A percentile compares a stretch with the other conserved stretches of the same genome.
Conservation (phyloP, 2,888 invertebrate species). For the Pomacea canaliculata region DNA sequence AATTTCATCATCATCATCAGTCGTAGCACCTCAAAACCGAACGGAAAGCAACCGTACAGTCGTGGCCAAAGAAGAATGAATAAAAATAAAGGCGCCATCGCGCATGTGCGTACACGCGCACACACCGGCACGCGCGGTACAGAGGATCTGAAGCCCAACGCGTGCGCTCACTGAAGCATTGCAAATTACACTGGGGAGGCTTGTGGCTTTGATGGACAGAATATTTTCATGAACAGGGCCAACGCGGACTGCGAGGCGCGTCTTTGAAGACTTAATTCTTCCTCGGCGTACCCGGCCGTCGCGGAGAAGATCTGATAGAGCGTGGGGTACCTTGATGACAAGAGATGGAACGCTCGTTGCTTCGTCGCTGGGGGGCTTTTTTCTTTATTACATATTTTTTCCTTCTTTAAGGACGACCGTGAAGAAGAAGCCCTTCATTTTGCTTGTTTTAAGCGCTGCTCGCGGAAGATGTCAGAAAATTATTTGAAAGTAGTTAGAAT, state of each 20-base stretch:
- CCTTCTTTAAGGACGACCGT: background rate
- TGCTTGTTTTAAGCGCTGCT: background rate
- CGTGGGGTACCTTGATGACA: constrained; percentile 13
- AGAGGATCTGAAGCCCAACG: background rate
- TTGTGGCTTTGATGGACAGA: constrained; percentile 17
- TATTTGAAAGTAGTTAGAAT: background rate
- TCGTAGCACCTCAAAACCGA: too few species aligned
- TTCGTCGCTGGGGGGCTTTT: background rate
- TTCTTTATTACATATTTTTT: background rate
- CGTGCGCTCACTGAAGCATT: constrained; percentile 2
- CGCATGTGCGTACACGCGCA: background rate
- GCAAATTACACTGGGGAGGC: constrained; percentile 17
- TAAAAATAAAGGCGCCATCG: too few species aligned
- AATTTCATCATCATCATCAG: too few species aligned
- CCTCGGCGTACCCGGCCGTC: background rate
- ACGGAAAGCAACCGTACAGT: too few species aligned
- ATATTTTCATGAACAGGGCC: constrained; percentile 16
- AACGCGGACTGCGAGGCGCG: background rate
- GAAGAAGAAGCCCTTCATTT: constrained; percentile 2
- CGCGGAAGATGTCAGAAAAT: background rate
- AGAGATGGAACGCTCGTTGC: constrained; percentile 3
- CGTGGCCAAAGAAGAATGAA: too few species aligned
- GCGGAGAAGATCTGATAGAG: background rate
- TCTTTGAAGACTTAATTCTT: constrained; percentile 20
- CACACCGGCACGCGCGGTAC: background rate